phyloP scores from a whole-genome alignment of 2,797 vertebrate genomes.

The Pelochelys cantorii region DNA sequence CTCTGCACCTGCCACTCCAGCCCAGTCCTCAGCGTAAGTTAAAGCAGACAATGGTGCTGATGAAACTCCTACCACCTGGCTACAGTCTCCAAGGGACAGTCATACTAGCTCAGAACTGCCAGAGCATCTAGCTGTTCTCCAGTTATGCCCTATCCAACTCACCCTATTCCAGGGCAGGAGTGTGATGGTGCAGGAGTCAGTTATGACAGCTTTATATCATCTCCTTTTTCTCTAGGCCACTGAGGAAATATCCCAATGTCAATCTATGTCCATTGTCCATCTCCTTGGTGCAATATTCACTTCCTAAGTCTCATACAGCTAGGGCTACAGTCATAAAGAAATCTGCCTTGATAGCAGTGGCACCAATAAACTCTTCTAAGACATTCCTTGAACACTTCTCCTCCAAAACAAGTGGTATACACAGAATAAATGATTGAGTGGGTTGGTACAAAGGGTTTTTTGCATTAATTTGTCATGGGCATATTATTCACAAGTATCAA shows the following conservation, averaged over 20 bases:
- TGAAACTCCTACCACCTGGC: neutral
- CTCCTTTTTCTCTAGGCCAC: too few relatives aligned
- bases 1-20: neutral
- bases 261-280: neutral
- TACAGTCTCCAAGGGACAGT: neutral
- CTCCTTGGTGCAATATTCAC: neutral
- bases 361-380: neutral
- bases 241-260: neutral
- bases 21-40: neutral
- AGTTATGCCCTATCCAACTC: accelerated
- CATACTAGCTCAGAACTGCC: neutral
- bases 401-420: neutral
- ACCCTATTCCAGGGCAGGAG: accelerated
- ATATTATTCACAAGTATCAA: neutral
- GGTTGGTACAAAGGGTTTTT: neutral
- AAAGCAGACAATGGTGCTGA: neutral
- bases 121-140: neutral
- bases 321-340: neutral
- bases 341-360: neutral
- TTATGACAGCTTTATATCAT: neutral
- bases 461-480: neutral
- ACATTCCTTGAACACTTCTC: neutral
- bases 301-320: neutral
- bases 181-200: neutral
- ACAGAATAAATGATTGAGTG: neutral